Evolutionary conservation across 2,797 vertebrate genomes (phyloP).

Genomic region (Artibeus lituratus): DNA sequence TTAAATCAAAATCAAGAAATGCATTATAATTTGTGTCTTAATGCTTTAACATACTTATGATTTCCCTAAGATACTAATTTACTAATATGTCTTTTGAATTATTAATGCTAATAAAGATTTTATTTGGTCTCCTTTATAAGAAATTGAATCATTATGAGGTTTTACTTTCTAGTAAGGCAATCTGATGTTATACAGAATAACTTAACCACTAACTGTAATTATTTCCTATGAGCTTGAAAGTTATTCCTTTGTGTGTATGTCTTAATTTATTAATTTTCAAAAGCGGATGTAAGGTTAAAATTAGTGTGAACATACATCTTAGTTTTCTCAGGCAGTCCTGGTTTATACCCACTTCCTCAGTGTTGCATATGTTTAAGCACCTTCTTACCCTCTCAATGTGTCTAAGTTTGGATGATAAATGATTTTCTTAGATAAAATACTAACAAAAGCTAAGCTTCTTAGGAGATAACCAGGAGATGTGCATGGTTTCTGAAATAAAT

Average conservation of each 20-base stretch:
- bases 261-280: constrained; percentile 1
- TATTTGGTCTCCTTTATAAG: not conserved
- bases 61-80: not conserved
- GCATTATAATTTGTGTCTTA: not conserved
- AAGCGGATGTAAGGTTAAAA: not conserved
- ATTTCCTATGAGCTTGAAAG: not conserved
- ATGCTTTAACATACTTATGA: not conserved
- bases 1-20: constrained; percentile 18
- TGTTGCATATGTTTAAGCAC: no score
- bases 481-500: not conserved
- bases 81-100: not conserved
- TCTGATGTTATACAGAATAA: not conserved
- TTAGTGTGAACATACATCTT: not conserved
- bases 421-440: not conserved
- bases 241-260: not conserved
- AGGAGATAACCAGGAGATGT: not conserved
- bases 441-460: not conserved
- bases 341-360: not conserved
- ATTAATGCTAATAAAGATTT: not conserved
- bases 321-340: not conserved
- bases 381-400: not conserved
- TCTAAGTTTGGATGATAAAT: not conserved
- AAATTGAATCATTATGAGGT: not conserved
- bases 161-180: not conserved
- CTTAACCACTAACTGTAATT: not conserved